phyloP scores from a whole-genome alignment of 2,113 vertebrate species.

The Clupea harengus region DNA sequence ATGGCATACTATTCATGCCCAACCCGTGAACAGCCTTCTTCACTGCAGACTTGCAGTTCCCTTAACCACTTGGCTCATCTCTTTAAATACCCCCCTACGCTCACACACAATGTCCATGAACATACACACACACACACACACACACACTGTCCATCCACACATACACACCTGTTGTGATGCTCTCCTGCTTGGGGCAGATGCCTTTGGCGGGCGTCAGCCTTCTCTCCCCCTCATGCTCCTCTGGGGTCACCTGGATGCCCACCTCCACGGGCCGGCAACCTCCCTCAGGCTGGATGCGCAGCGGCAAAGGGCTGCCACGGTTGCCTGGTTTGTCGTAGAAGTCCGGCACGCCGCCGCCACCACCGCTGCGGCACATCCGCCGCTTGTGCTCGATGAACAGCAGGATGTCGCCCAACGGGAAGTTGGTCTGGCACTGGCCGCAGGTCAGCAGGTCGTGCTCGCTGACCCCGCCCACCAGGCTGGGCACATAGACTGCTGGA shows the following conservation, averaged over 20 bases:
- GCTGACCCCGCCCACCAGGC: slow-evolving; percentile 73
- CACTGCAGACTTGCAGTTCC: not conserved
- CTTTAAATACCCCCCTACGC: not conserved
- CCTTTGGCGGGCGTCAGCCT: slow-evolving; percentile 94
- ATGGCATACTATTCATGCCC: not conserved
- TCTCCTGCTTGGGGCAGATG: slow-evolving; percentile 98
- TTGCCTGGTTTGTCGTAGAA: slow-evolving; percentile 91
- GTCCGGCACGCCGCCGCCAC: slow-evolving; percentile 55
- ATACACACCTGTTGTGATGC: slow-evolving; percentile 79
- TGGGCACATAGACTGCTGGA: slow-evolving; percentile 68
- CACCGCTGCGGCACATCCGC: slow-evolving; percentile 83
- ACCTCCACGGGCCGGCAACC: slow-evolving; percentile 90
- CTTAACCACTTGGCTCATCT: not conserved
- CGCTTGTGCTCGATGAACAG: slow-evolving; percentile 99
- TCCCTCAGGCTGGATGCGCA: slow-evolving; percentile 75
- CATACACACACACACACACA: not conserved
- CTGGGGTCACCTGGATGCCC: slow-evolving; percentile 94
- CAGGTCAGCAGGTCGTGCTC: slow-evolving; percentile 97
- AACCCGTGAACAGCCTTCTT: not conserved
- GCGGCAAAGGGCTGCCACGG: slow-evolving; percentile 78
- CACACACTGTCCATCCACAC: not conserved
- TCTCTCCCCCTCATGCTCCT: slow-evolving; percentile 80
- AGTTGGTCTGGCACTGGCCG: slow-evolving; percentile 99
- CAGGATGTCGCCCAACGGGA: slow-evolving; percentile 97
- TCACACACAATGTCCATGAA: not conserved